Base-by-base conservation (phyloP, 2,888 invertebrate species). In the Idaea biselata region DNA sequence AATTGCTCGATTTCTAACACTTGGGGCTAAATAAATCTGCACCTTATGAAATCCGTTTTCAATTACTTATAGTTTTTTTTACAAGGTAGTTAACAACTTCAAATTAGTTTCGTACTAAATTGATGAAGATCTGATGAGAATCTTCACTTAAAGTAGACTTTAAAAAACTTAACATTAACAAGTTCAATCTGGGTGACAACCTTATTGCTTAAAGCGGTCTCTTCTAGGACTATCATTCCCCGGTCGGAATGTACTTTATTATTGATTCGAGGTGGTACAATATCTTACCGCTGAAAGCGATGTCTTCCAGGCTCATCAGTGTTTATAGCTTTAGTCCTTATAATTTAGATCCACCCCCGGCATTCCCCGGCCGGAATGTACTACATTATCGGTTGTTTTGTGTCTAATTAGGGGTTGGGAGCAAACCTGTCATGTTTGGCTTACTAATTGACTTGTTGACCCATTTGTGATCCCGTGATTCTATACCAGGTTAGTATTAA, bases 121-220 rank as follows among this genome's bases (percentile, higher is more conserved):
- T 25, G 25, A 3, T 25, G 25, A 25, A 25, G 25, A 25, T 25
- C 25, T 25, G 25, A 25, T 25, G 25, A 25, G 25, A 5, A 25
- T 25, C 25, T 25, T 25, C 5, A 25, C 25, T 25, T 25, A 25
- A 25, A 25, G 3, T 5, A 25, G 25, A 25, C 25, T 3, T 25
- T 25, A 3, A 25, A n/a, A 25, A 25, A 25, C 25, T 25, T 25
- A 25, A 25, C 1, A 25, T 25, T 3, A 25, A 25, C 25, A 25
- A 25, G 25, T 25, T 25, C 1, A 25, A 25, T 25, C 25, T 25
- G 1, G 1, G 5, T 25, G 5, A 5, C 25, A 25, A 25, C 25
- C 5, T 25, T 25, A 25, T 25, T 78, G 72, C 78, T 56, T 75
- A 77, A 80, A 78, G 74, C 73, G 66, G 68, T 68, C 65, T 67